Conservation (phyloP, 2,113 vertebrate species). For the Brevimyrus niger region DNA sequence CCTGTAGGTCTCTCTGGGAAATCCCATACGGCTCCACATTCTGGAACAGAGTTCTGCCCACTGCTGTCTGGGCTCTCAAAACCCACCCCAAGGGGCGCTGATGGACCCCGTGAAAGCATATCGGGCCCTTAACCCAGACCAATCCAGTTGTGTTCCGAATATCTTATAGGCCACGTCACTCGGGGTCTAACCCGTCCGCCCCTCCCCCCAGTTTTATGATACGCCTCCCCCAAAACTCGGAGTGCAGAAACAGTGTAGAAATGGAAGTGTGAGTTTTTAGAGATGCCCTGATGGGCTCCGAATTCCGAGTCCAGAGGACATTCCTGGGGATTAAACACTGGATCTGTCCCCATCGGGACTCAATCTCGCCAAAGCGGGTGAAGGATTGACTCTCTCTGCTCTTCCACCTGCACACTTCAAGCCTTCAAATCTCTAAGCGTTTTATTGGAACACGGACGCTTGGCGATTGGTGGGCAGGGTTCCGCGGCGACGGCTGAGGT, state of each 20-base stretch:
- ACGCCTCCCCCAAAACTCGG: neutral
- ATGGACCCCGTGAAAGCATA: neutral
- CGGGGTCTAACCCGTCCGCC: too few species aligned
- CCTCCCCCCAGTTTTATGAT: neutral
- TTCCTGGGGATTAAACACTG: neutral
- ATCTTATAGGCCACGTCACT: too few species aligned
- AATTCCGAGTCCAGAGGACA: neutral
- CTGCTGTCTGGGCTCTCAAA: neutral
- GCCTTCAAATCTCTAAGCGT: conserved; percentile 32
- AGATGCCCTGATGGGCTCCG: neutral
- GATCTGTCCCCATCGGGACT: neutral
- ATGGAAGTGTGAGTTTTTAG: neutral
- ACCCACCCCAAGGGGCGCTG: neutral
- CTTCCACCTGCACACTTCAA: neutral
- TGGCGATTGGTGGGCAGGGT: conserved; percentile 21
- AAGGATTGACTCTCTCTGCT: conserved; percentile 24
- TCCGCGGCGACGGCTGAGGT: conserved; percentile 21
- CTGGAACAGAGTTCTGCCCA: neutral
- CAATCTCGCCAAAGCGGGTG: conserved; percentile 30
- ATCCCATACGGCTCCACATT: neutral
- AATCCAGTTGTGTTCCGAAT: neutral
- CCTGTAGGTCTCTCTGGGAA: neutral
- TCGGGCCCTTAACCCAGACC: neutral
- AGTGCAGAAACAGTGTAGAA: neutral
- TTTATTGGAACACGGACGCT: conserved; percentile 32